Evolutionary conservation across 2,797 vertebrate genomes (phyloP), one percentile per base, ranked within the genome.

Genomic region (Rhyacichthys aspro): DNA sequence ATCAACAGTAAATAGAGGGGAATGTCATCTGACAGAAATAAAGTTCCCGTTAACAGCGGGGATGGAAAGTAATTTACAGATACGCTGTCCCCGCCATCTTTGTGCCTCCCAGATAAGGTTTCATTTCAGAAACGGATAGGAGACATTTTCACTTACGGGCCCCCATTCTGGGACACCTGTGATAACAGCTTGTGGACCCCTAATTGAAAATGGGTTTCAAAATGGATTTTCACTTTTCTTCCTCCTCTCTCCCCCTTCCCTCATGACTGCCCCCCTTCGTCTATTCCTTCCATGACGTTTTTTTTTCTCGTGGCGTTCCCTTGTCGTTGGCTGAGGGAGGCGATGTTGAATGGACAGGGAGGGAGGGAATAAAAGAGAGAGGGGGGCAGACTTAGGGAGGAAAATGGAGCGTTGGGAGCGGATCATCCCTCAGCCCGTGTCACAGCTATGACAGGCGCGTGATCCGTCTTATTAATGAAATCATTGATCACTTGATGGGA

Each of bases 181-280:
- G 97, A 99, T 98, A 99, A 99, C 97, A 99, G 96, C 96, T 98
- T 96, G 95, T 95, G 96, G 95, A 96, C 95, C 95, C 87, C 96
- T 99, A 99, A 99, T 99, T 99, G 97, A 99, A 94, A 99, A 99
- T 98, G 96, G 96, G 95, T 96, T 96, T 97, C 94, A 97, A 96
- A 99, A 99, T 98, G 96, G 97, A 98, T 99, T 99, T 99, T 97
- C 95, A 96, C 96, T 97, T 97, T 97, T 95, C 94, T 89, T 85
- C 85, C 83, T 64, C 67, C 78, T 59, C n/a, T 49, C 73, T 16
- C 54, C 91, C 89, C 92, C 49, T 66, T 70, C 70, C 82, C 76
- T 79, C 76, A 79, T 79, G 78, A 76, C 72, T 72, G 70, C 89
- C 89, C 92, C 64, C 66, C 17, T n/a, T 18, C 15, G 19, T 55